Evolutionary conservation across 1,140 invertebrate genomes (phyloP).

Genomic region (Mamestra configurata): DNA sequence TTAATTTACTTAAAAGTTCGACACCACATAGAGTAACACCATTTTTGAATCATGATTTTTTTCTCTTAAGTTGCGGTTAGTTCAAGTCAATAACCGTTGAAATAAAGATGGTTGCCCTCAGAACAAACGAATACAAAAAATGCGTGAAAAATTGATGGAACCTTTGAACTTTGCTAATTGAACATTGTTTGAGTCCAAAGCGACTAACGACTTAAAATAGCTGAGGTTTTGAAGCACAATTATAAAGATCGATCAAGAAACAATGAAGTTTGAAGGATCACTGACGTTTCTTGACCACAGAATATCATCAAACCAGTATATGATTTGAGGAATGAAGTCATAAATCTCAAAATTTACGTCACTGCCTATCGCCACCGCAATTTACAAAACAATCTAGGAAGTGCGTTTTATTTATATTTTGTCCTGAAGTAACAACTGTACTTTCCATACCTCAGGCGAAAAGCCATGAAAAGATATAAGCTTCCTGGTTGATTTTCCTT

Average conservation of each 20-base stretch:
- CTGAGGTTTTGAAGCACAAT: too few relatives aligned
- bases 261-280: neutral
- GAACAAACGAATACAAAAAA: constrained; percentile 24
- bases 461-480: too few relatives aligned
- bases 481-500: too few relatives aligned
- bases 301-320: neutral
- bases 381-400: neutral
- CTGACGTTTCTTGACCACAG: constrained; percentile 5
- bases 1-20: neutral
- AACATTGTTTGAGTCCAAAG: neutral
- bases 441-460: too few relatives aligned
- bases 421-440: neutral
- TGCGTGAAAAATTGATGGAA: neutral
- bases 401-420: too few relatives aligned
- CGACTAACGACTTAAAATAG: neutral
- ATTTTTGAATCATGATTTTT: constrained; percentile 17
- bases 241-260: neutral
- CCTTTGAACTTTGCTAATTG: constrained; percentile 1
- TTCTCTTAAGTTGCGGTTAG: constrained; percentile 3
- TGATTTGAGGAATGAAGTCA: neutral
- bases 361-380: neutral
- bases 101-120: neutral
- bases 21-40: neutral
- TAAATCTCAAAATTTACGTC: constrained; percentile 4
- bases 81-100: constrained; percentile 28